Percentiles rank a stretch among this genome's conserved stretches.
Conservation (phyloP, 1,140 invertebrate species). For the Centruroides vittatus region DNA sequence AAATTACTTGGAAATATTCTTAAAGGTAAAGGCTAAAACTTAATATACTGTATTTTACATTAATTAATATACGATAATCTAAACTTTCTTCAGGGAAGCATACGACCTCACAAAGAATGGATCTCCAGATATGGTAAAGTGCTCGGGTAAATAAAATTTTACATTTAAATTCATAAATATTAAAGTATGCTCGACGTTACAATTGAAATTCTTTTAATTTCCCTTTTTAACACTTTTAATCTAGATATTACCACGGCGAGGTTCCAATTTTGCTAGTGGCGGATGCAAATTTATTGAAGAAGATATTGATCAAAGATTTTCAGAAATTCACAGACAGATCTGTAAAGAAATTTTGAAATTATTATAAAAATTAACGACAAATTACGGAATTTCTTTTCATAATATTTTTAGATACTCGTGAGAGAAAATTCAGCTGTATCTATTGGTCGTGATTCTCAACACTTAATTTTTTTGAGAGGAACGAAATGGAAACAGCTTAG, state of each 20-base stretch:
- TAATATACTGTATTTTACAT: background rate
- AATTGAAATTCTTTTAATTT: background rate
- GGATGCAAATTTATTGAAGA: conserved; percentile 26
- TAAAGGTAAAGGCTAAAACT: conserved; percentile 21
- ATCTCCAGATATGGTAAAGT: conserved; percentile 24
- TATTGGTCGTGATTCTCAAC: too few species aligned
- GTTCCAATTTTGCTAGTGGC: conserved; percentile 24
- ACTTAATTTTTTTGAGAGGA: background rate
- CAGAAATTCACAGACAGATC: conserved; percentile 22
- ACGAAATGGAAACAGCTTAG: conserved; percentile 37
- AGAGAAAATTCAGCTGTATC: too few species aligned
- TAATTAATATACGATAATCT: background rate
- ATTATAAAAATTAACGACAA: too few species aligned
- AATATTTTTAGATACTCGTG: too few species aligned
- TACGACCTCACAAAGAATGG: conserved; percentile 21
- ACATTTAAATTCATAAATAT: too few species aligned
- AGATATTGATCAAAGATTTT: conserved; percentile 28
- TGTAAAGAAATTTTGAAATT: background rate
- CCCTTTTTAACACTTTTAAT: background rate
- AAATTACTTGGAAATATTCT: conserved; percentile 21
- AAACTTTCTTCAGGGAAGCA: background rate
- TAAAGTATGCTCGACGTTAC: too few species aligned
- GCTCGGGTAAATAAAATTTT: conserved; percentile 25
- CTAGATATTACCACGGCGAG: conserved; percentile 23
- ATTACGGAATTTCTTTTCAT: too few species aligned